Evolutionary conservation across 2,888 invertebrate genomes (phyloP).

Genomic region (Melanostoma scalare): DNA sequence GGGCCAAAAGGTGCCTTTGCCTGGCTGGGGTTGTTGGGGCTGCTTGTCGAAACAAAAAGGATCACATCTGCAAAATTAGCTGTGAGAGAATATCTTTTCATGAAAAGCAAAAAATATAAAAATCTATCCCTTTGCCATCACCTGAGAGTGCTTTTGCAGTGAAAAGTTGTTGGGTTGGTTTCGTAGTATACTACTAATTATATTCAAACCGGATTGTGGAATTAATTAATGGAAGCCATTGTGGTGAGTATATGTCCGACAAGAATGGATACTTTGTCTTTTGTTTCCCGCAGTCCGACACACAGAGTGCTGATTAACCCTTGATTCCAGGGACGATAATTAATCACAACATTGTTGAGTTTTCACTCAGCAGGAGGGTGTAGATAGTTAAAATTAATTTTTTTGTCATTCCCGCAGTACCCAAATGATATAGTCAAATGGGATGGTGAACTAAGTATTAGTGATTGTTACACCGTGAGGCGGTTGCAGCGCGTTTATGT

Average conservation of each 20-base stretch:
- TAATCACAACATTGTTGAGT: conserved; percentile 56
- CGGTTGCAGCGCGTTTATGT: no score
- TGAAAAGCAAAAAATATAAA: conserved; percentile 10
- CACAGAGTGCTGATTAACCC: conserved; percentile 40
- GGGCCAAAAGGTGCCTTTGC: no score
- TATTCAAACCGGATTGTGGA: conserved; percentile 49
- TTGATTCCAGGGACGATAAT: conserved; percentile 55
- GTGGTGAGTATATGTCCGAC: conserved; percentile 57
- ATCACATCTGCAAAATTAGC: conserved; percentile 42
- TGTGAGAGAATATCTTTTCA: conserved; percentile 36
- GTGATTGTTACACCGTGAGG: no score
- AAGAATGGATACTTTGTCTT: conserved; percentile 55
- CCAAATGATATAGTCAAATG: no score
- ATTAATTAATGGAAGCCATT: conserved; percentile 64
- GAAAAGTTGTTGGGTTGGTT: no score
- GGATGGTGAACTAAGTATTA: no score
- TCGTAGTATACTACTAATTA: conserved; percentile 43
- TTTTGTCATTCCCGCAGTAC: not conserved
- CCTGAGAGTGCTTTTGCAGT: conserved; percentile 37
- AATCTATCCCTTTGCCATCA: conserved; percentile 31
- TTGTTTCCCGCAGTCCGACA: conserved; percentile 20
- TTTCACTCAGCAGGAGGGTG: conserved; percentile 23
- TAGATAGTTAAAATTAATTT: conserved; percentile 9
- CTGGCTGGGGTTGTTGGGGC: no score
- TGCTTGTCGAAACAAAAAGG: conserved; percentile 13